Conservation (phyloP, 2,888 invertebrate genomes). For the Peribatodes rhomboidaria region DNA sequence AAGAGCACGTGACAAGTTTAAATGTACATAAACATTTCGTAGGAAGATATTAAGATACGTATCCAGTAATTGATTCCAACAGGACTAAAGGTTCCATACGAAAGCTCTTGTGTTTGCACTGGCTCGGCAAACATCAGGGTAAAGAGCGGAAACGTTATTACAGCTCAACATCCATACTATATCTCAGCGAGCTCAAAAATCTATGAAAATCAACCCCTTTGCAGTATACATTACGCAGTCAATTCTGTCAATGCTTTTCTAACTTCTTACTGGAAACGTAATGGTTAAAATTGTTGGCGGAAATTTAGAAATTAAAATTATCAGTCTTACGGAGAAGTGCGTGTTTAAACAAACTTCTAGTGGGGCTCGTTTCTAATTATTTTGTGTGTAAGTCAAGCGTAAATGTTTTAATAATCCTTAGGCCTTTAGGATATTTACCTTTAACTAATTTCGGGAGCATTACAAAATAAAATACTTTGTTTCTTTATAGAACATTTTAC, state of each 20-base stretch:
- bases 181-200: conserved; percentile 14
- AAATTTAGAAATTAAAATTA: conserved; percentile 11
- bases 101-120: conserved; percentile 74
- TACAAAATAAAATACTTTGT: too few relatives aligned
- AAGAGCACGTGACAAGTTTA: too few relatives aligned
- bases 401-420: conserved; percentile 23
- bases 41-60: too few relatives aligned
- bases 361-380: conserved; percentile 66
- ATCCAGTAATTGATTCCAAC: conserved; percentile 53
- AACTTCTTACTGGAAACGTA: conserved; percentile 19
- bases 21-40: too few relatives aligned
- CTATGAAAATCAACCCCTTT: conserved; percentile 3
- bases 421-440: background rate
- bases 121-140: conserved; percentile 75
- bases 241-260: accelerated
- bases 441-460: too few relatives aligned
- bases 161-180: conserved; percentile 62
- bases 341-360: conserved; percentile 60
- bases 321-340: conserved; percentile 47
- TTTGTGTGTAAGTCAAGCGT: conserved; percentile 54
- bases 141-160: conserved; percentile 82
- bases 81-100: conserved; percentile 58
- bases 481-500: too few relatives aligned
- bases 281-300: conserved; percentile 31
- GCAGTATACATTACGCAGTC: conserved; percentile 46